Percentiles rank a stretch among this genome's conserved stretches.
These are phyloP conservation scores for Catalaphyllia jardinei DNA, from an alignment of 64 coral and sea anemone species.

Conservation along the genomic window DNA sequence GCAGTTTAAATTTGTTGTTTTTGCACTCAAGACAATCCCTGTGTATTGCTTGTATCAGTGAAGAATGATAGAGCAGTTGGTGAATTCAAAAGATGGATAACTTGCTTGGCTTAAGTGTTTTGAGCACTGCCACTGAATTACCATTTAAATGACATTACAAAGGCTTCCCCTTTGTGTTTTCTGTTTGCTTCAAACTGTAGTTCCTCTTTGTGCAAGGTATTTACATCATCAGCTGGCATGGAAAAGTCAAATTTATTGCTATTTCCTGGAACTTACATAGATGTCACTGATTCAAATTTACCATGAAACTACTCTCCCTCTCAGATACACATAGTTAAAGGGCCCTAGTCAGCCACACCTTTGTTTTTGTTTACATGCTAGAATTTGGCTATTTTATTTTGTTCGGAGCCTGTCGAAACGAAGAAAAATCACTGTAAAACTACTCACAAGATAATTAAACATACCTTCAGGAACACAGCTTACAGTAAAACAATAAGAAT, in stretches of 20 bases:
- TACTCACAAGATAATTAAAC: too few species aligned
- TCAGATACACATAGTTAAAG: too few species aligned
- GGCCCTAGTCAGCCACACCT: too few species aligned
- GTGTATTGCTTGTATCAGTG: neutral
- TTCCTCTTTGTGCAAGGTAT: neutral
- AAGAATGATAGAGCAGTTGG: neutral
- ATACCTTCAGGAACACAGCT: too few species aligned
- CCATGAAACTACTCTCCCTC: neutral
- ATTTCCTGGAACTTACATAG: neutral
- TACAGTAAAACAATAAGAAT: too few species aligned
- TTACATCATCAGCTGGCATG: neutral
- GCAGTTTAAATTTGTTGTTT: neutral
- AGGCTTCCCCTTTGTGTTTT: neutral
- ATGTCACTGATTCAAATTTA: neutral
- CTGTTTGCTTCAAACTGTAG: neutral
- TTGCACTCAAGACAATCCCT: neutral
- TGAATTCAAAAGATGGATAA: neutral
- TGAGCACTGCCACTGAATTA: neutral
- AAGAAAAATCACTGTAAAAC: too few species aligned
- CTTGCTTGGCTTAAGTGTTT: neutral
- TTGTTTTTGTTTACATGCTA: too few species aligned
- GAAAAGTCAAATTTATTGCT: neutral
- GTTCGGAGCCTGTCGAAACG: too few species aligned
- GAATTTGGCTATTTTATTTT: too few species aligned
- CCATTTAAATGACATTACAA: conserved; percentile 20